Conservation (phyloP, 2,113 vertebrate genomes). For the Petrocephalus microphthalmus region DNA sequence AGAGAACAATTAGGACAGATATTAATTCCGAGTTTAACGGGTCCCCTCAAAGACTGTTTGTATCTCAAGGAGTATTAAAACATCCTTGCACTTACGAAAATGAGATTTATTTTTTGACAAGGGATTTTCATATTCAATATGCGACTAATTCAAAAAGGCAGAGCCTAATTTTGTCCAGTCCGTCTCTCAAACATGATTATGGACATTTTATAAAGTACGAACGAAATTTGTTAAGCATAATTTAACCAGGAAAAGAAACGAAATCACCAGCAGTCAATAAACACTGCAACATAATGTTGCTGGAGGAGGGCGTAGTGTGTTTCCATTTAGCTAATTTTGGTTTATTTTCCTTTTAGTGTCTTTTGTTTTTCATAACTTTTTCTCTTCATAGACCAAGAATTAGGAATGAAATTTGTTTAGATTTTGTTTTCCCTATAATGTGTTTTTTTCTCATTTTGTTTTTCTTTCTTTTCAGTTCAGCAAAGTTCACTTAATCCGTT, state of each 20-base stretch:
- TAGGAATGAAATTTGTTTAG: background rate
- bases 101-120: slow-evolving; percentile 8
- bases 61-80: background rate
- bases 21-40: background rate
- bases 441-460: background rate
- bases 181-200: background rate
- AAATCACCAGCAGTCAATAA: slow-evolving; percentile 1
- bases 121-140: background rate
- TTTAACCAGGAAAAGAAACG: background rate
- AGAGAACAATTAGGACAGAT: background rate
- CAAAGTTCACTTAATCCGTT: slow-evolving; percentile 12
- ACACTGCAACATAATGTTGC: background rate
- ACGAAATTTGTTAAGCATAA: background rate
- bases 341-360: background rate
- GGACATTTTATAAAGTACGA: slow-evolving; percentile 9
- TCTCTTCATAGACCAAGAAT: background rate
- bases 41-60: background rate
- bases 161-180: slow-evolving; percentile 6
- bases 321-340: background rate
- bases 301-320: background rate
- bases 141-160: background rate
- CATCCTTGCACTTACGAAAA: background rate
- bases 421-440: background rate
- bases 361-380: background rate
- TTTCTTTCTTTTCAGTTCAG: background rate